Conservation (phyloP, 2,888 invertebrate genomes). For the Hartigia nigra region DNA sequence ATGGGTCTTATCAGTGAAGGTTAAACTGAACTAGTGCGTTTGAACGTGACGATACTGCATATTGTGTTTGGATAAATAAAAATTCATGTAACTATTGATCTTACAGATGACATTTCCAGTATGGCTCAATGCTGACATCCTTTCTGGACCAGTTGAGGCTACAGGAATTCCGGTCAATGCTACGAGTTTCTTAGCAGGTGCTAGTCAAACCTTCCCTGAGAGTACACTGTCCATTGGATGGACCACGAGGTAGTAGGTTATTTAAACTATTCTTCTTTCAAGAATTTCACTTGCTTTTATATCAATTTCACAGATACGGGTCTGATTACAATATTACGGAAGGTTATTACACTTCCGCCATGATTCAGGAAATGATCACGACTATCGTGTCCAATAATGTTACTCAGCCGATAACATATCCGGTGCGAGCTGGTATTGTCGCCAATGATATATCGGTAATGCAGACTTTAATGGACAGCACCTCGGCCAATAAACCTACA, state of each 20-base stretch:
- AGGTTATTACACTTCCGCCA: conserved; percentile 72
- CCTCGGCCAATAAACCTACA: conserved; percentile 69
- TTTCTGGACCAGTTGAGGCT: conserved; percentile 78
- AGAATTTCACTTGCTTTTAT: neutral
- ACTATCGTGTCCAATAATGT: conserved; percentile 69
- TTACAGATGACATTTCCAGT: conserved; percentile 77
- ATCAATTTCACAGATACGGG: conserved; percentile 41
- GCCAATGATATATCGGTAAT: conserved; percentile 75
- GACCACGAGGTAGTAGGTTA: conserved; percentile 75
- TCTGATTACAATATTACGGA: conserved; percentile 55
- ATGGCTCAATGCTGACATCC: conserved; percentile 91
- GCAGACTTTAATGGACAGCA: conserved; percentile 70
- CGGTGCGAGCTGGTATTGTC: conserved; percentile 78
- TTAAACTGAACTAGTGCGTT: neutral
- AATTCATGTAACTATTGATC: conserved; percentile 6
- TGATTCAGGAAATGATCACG: conserved; percentile 78
- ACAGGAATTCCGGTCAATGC: conserved; percentile 73
- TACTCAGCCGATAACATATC: conserved; percentile 82
- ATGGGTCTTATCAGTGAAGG: neutral
- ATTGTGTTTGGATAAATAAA: neutral
- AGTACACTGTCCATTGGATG: conserved; percentile 85
- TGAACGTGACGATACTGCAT: neutral
- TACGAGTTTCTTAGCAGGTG: conserved; percentile 72
- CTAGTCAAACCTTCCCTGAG: conserved; percentile 70
- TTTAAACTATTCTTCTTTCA: neutral